Evolutionary conservation across 2,113 vertebrate species (phyloP).

Genomic region (Callocephalon fimbriatum): DNA sequence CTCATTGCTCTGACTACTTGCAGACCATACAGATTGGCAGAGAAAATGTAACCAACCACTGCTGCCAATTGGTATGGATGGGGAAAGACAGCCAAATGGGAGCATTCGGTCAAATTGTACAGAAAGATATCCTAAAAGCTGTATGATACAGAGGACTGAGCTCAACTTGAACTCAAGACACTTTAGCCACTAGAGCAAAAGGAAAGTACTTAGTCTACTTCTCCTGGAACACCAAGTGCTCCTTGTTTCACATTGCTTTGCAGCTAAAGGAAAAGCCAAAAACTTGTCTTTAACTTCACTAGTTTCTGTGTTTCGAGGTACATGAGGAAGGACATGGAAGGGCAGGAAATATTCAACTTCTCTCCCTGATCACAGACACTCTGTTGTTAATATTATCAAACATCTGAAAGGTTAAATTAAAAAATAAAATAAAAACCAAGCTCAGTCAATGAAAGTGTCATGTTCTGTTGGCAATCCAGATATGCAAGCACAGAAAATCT

Average conservation of each 20-base stretch:
- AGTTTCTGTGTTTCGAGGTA: neutral
- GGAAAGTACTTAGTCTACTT: neutral
- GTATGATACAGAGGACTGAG: neutral
- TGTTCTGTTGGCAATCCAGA: neutral
- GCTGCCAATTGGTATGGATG: neutral
- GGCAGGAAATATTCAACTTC: neutral
- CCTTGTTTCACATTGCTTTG: neutral
- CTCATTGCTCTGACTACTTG: neutral
- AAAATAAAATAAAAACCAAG: neutral
- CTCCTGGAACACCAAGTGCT: neutral
- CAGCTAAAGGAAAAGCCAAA: neutral
- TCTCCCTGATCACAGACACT: neutral
- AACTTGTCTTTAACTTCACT: neutral
- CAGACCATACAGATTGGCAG: neutral
- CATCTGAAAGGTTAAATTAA: neutral
- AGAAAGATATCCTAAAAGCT: neutral
- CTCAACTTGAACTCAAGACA: neutral
- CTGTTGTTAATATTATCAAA: neutral
- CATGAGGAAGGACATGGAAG: neutral
- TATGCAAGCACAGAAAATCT: neutral
- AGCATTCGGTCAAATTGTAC: neutral
- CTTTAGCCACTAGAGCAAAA: neutral
- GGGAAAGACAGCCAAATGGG: neutral
- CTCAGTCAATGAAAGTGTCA: neutral
- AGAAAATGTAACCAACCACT: neutral